These are phyloP conservation scores for Lithosia quadra DNA, from an alignment of 2,888 invertebrate species.

Conservation along the genomic window DNA sequence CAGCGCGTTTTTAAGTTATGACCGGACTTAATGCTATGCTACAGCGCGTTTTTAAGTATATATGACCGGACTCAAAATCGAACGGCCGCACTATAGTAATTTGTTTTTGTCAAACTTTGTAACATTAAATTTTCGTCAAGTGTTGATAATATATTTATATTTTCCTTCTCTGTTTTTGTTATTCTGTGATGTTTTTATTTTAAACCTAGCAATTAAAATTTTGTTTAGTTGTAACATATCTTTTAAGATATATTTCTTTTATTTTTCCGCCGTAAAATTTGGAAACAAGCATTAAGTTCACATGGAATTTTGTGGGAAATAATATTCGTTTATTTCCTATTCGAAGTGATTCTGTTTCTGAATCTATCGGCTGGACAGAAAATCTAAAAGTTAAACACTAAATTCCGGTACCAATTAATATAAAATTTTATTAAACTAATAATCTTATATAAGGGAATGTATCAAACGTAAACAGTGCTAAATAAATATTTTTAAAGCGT, in stretches of 20 bases:
- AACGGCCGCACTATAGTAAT: neutral
- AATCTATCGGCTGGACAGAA: neutral
- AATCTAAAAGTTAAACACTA: neutral
- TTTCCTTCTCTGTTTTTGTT: neutral
- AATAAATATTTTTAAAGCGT: slow-evolving; percentile 44
- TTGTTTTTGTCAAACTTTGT: neutral
- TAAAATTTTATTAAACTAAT: neutral
- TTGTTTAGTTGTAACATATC: neutral
- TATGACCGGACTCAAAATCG: neutral
- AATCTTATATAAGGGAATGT: slow-evolving; percentile 52
- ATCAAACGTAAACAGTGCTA: slow-evolving; percentile 51
- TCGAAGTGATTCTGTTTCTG: too few relatives aligned
- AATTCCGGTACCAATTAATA: neutral
- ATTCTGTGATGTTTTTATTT: neutral
- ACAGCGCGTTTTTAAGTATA: neutral
- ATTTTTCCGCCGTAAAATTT: neutral
- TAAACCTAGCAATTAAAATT: neutral
- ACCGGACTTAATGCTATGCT: neutral
- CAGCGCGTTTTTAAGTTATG: neutral
- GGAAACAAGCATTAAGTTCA: too few relatives aligned
- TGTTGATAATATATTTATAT: neutral
- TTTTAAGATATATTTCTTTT: neutral
- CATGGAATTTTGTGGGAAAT: too few relatives aligned
- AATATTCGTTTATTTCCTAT: neutral
- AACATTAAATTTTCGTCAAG: neutral